phyloP scores from a whole-genome alignment of 2,888 invertebrate species.

The Torymus tubicola region DNA sequence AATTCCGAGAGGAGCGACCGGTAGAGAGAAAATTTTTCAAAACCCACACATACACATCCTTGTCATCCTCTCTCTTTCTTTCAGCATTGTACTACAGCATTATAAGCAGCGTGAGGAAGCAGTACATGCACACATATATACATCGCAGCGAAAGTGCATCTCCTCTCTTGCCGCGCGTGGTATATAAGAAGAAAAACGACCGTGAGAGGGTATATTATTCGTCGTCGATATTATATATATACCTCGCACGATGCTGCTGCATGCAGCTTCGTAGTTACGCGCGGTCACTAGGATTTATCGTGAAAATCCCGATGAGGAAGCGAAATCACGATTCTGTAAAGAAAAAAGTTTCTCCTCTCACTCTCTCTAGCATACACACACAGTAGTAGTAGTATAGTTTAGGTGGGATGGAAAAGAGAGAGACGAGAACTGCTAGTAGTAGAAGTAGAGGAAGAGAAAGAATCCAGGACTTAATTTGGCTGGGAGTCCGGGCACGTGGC shows the following conservation, averaged over 20 bases:
- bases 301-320: conserved; percentile 25
- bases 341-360: conserved; percentile 19
- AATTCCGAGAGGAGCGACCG: too few relatives aligned
- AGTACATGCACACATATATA: background rate
- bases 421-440: too few relatives aligned
- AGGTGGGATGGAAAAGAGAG: background rate
- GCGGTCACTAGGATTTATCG: conserved; percentile 37
- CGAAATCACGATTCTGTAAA: conserved; percentile 27
- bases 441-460: too few relatives aligned
- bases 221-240: conserved; percentile 40
- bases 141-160: conserved; percentile 23
- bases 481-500: conserved; percentile 53
- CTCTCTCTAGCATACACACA: background rate
- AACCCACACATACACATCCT: too few relatives aligned
- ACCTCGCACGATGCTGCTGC: too few relatives aligned
- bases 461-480: conserved; percentile 49
- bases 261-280: conserved; percentile 19
- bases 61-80: too few relatives aligned
- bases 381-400: background rate
- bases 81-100: too few relatives aligned
- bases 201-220: background rate
- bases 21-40: too few relatives aligned
- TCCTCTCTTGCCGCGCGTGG: too few relatives aligned
- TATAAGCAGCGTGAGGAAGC: background rate
- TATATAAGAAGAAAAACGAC: background rate